phyloP scores from a whole-genome alignment of 1,140 invertebrate species.

The Rhyacophila brunnea region DNA sequence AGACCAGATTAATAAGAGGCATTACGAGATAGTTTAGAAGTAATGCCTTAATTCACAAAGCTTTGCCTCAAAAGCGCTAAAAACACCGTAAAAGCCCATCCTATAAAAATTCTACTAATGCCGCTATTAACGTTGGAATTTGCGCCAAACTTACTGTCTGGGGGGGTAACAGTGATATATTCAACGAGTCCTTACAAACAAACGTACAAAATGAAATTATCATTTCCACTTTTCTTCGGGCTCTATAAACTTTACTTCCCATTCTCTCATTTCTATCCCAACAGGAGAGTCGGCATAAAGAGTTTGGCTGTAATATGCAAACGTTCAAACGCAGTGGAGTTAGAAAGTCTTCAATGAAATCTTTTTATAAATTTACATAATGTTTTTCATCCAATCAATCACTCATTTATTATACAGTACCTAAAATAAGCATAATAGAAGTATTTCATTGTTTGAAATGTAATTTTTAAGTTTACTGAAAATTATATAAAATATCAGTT shows the following conservation, averaged over 20 bases:
- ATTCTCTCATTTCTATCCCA: slow-evolving; percentile 18
- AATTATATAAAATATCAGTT: too few species aligned
- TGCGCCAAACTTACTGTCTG: slow-evolving; percentile 1
- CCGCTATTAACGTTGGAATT: slow-evolving; percentile 21
- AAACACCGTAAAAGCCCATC: slow-evolving; percentile 8
- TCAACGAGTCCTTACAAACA: slow-evolving; percentile 22
- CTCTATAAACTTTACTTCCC: slow-evolving; percentile 15
- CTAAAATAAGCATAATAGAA: too few species aligned
- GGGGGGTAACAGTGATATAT: slow-evolving; percentile 13
- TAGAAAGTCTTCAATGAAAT: too few species aligned
- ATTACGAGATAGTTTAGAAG: slow-evolving; percentile 14
- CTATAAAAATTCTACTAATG: slow-evolving; percentile 21
- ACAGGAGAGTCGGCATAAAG: slow-evolving; percentile 8
- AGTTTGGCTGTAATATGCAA: slow-evolving; percentile 16
- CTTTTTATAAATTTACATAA: too few species aligned
- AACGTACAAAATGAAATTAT: slow-evolving; percentile 25
- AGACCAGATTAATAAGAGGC: slow-evolving; percentile 20
- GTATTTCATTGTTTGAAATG: too few species aligned
- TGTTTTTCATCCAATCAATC: too few species aligned
- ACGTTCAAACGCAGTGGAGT: not conserved
- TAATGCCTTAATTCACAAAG: slow-evolving; percentile 25
- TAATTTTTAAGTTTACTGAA: too few species aligned
- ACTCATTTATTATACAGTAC: too few species aligned
- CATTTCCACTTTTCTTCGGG: slow-evolving; percentile 22
- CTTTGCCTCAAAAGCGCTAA: slow-evolving; percentile 4